Percentiles rank a stretch among this genome's conserved stretches.
Conservation (phyloP, 2,888 invertebrate genomes). For the Onchidella celtica region DNA sequence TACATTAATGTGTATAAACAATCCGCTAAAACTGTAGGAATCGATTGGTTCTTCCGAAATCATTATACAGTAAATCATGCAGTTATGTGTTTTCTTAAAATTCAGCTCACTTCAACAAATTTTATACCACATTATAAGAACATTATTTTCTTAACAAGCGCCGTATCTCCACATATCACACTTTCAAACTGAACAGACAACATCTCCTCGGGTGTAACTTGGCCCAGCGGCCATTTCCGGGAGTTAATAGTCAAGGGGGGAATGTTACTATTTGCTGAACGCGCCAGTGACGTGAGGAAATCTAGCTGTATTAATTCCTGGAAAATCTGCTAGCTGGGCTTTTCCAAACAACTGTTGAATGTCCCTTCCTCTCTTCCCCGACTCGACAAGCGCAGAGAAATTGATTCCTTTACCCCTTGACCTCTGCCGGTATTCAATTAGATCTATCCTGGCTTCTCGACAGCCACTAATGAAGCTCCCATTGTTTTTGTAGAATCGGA, state of each 20-base stretch:
- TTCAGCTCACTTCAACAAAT: too few relatives aligned
- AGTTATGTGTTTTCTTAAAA: too few relatives aligned
- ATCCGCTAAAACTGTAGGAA: too few relatives aligned
- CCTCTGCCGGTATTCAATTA: neutral
- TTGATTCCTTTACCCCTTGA: neutral
- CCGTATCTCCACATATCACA: too few relatives aligned
- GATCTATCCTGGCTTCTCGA: neutral
- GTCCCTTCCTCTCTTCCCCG: neutral
- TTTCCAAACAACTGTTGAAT: slow-evolving; percentile 3
- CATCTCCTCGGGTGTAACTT: too few relatives aligned
- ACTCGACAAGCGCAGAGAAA: neutral
- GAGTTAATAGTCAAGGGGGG: slow-evolving; percentile 4
- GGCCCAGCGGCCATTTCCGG: neutral
- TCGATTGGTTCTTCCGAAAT: too few relatives aligned
- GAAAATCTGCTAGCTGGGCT: neutral
- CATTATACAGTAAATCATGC: too few relatives aligned
- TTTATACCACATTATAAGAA: too few relatives aligned
- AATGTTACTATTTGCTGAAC: slow-evolving; percentile 15
- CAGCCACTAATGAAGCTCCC: slow-evolving; percentile 13
- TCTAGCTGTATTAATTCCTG: neutral
- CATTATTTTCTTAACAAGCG: too few relatives aligned
- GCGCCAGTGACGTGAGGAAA: neutral
- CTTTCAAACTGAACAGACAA: too few relatives aligned
- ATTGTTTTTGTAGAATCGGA: slow-evolving; percentile 3
- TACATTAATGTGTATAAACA: too few relatives aligned